Base-by-base conservation (phyloP, 2,888 invertebrate genomes). In the Pollenia griseotomentosa region DNA sequence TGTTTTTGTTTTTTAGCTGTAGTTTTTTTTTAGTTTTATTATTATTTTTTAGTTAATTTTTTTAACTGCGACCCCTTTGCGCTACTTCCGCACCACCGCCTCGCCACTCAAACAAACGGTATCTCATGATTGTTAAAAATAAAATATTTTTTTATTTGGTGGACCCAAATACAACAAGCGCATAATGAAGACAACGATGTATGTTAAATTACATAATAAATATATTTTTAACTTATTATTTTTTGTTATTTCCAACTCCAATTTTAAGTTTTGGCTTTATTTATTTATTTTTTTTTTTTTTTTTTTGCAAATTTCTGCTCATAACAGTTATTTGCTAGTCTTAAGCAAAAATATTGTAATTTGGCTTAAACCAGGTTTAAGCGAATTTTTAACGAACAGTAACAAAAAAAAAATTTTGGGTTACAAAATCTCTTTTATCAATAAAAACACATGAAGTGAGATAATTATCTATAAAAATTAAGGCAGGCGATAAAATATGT, bases 171-270 rank as follows among this genome's bases (percentile, higher is more conserved):
- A 66, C 65, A 33, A 40, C 59, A 74, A 66, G 53, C 73, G 53
- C 59, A 84, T 74, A 79, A 79, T 73, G 73, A 23, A 48, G 40
- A 53, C 79, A 12, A 65, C 65, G 59, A 79, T 84, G 84, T 79
- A 46, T 84, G 65, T 68, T 65, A 68, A 65, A 59, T 84, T 84
- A 79, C 84, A 84, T 84, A 84, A 84, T 74, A 79, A 74, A 84
- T 71, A 57, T 71, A 71, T 71, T 81, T 83, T 63, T 63, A 33
- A 9, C n/a, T 66, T 74, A 59, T 16, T 40, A 46, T 44, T 44
- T 57, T 59, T 79, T 70, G n/a, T 59, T 46, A 51, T 33, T 63
- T 63, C 65, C 70, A 59, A 68, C 82, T 68, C 51, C 40, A 73
- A 73, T 65, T 59, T 78, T 16, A 79, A 73, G 44, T 61, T 77